Evolutionary conservation across 2,797 vertebrate species (phyloP).

Genomic region (Coluber constrictor): DNA sequence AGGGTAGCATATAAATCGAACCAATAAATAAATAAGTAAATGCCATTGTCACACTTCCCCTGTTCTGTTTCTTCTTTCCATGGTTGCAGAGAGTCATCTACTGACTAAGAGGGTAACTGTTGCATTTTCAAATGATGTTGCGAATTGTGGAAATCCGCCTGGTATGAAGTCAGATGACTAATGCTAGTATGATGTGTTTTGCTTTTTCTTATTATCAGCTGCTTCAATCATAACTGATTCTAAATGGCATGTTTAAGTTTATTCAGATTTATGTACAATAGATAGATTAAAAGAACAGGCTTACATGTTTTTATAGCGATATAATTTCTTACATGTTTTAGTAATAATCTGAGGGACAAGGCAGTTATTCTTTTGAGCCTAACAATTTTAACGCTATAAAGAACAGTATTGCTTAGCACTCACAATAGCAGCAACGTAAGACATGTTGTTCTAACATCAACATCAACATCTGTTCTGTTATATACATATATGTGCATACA

Average conservation of each 20-base stretch:
- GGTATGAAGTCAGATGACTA: neutral
- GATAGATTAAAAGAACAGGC: neutral
- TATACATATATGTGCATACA: neutral
- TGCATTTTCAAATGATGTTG: neutral
- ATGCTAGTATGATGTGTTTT: neutral
- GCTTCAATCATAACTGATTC: neutral
- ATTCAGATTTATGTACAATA: neutral
- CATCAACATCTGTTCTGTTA: neutral
- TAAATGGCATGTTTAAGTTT: neutral
- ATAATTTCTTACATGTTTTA: neutral
- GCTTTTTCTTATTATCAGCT: neutral
- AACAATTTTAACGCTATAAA: neutral
- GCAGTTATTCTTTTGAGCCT: neutral
- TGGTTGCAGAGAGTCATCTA: slow-evolving; percentile 1
- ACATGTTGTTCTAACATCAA: neutral
- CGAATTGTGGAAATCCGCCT: neutral
- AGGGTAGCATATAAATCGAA: too few relatives aligned
- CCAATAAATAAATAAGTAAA: too few relatives aligned
- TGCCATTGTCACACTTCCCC: neutral
- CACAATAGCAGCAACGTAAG: neutral
- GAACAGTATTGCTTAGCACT: neutral
- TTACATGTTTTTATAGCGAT: neutral
- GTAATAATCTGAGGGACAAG: neutral
- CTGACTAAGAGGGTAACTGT: slow-evolving; percentile 1
- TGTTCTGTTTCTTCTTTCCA: neutral